Evolutionary conservation across 1,140 invertebrate genomes (phyloP), one percentile per base, ranked within the genome.

Genomic region (Hormaphis cornu): DNA sequence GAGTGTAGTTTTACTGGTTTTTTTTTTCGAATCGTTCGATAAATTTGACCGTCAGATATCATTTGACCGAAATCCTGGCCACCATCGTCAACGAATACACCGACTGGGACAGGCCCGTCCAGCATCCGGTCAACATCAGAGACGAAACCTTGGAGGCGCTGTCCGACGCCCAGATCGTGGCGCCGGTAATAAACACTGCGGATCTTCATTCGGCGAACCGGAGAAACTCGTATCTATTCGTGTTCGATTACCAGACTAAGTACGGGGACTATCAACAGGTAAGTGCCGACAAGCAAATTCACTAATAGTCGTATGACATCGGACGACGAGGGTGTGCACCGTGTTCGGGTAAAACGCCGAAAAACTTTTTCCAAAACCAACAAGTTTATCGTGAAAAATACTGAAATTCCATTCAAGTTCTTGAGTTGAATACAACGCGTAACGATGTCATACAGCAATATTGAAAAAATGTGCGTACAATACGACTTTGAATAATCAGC

Each of bases 21-120:
- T 18, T 24, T n/a, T 33, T 33, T 33, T 33, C 30, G 30, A 9
- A 33, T n/a, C n/a, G n/a, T n/a, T n/a, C n/a, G n/a, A n/a, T n/a
- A n/a, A n/a, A n/a, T n/a, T n/a, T n/a, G n/a, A n/a, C n/a, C n/a
- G n/a, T n/a, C 69, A 76, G 75, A 56, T 76, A 76, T 77, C 89
- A 91, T 77, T 81, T 90, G 44, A 87, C 87, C 7, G 89, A 91
- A 79, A 91, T 91, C 73, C 80, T 91, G 40, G 89, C 89, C 2
- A 91, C 89, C 9, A 90, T 91, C 74, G 89, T 97, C 72, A 97
- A 98, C 79, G 93, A 98, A 77, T 99, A 98, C 78, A 97, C 93
- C 3, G 93, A 97, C 77, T 97, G 95, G 95, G 92, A 95, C 75
- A 83, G 89, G 73, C 91, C 93, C 3, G 86, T 93, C 9, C 90